A percentile compares a stretch with the other conserved stretches of the same genome.
These are phyloP conservation scores for Dolomedes plantarius DNA, from an alignment of 2,888 invertebrate genomes.

Conservation along the genomic window DNA sequence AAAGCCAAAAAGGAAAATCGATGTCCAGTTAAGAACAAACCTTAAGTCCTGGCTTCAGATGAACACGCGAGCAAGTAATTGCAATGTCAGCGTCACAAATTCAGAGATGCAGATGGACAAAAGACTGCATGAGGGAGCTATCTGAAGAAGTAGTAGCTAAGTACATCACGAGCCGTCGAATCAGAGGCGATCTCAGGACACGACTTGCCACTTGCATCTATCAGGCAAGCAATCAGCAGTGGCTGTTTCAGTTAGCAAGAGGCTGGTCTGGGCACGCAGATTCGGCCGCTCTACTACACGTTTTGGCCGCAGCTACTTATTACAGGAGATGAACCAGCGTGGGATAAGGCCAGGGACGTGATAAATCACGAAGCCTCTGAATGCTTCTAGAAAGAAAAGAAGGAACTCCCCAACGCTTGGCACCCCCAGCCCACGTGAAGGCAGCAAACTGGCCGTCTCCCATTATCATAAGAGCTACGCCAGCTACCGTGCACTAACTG, in stretches of 20 bases:
- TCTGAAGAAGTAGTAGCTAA: conserved; percentile 59
- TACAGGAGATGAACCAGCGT: conserved; percentile 68
- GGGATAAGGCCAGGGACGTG: conserved; percentile 65
- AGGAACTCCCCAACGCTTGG: conserved; percentile 61
- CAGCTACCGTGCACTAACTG: conserved; percentile 63
- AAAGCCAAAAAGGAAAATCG: no score
- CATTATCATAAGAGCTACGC: conserved; percentile 46
- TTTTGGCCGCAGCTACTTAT: conserved; percentile 70
- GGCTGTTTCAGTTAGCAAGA: conserved; percentile 67
- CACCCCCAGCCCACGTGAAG: conserved; percentile 63
- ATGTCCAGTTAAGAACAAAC: no score
- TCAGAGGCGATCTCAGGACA: conserved; percentile 53
- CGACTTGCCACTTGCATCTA: conserved; percentile 71
- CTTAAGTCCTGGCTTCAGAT: no score
- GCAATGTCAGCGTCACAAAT: neutral
- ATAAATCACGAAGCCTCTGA: conserved; percentile 65
- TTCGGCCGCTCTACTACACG: conserved; percentile 61
- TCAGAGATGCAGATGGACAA: conserved; percentile 52
- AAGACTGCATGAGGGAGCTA: conserved; percentile 13
- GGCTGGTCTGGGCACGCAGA: conserved; percentile 59
- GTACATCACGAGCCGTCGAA: conserved; percentile 67
- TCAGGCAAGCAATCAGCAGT: conserved; percentile 62
- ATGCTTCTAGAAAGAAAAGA: conserved; percentile 27
- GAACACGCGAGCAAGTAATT: no score
- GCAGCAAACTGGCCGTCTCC: conserved; percentile 38